Conservation (phyloP, 1,140 invertebrate species). For the Choristoneura fumiferana region DNA sequence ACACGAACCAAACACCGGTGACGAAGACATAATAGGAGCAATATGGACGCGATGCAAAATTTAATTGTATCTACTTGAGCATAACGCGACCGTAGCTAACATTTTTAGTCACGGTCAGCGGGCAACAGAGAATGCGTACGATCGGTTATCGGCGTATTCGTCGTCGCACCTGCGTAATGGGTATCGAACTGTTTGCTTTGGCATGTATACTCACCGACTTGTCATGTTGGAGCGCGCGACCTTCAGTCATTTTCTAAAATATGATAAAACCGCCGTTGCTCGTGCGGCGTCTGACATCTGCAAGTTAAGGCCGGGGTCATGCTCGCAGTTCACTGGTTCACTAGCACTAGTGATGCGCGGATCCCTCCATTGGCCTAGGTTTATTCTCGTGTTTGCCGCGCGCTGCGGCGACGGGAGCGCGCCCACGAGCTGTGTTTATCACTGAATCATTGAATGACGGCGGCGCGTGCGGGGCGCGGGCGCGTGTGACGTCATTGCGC, state of each 20-base stretch:
- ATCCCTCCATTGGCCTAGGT: conserved; percentile 45
- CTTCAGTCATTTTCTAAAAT: conserved; percentile 77
- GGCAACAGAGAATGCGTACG: background rate
- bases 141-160: background rate
- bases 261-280: conserved; percentile 71
- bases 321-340: conserved; percentile 32
- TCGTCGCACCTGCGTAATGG: background rate
- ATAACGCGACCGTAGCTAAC: background rate
- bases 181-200: conserved; percentile 17
- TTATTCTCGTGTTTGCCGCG: too few relatives aligned
- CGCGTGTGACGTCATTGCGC: conserved; percentile 30
- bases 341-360: conserved; percentile 47
- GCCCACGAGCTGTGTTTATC: conserved; percentile 59
- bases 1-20: background rate
- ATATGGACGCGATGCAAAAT: too few relatives aligned
- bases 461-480: conserved; percentile 24
- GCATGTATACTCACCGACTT: conserved; percentile 55
- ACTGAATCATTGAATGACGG: conserved; percentile 52
- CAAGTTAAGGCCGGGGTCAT: conserved; percentile 69
- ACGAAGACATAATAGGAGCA: too few relatives aligned
- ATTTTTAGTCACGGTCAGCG: background rate
- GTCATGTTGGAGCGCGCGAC: conserved; percentile 57
- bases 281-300: conserved; percentile 73
- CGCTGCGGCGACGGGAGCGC: conserved; percentile 55
- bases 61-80: too few relatives aligned